Conservation (phyloP, 2,888 invertebrate species). For the Cephus nigrinus region DNA sequence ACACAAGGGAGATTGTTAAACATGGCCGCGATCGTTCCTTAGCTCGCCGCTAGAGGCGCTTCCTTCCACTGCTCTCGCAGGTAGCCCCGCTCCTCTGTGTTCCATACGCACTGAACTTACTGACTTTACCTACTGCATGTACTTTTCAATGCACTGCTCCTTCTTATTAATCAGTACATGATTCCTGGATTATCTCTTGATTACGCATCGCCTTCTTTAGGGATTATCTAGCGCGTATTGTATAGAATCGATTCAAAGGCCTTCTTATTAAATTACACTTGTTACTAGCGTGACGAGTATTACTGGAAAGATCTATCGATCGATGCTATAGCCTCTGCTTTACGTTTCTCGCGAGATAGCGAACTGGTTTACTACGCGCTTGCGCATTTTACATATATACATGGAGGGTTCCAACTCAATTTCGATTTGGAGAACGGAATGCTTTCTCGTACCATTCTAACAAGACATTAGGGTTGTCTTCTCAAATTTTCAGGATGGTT, state of each 20-base stretch:
- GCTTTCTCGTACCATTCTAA: neutral
- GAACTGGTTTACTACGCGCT: neutral
- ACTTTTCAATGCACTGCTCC: neutral
- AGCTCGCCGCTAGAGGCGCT: constrained; percentile 25
- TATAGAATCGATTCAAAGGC: neutral
- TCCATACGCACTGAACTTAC: neutral
- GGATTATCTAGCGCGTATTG: neutral
- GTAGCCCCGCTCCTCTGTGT: constrained; percentile 9
- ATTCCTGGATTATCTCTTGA: neutral
- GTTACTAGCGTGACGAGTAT: neutral
- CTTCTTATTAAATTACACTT: neutral
- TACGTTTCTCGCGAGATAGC: neutral
- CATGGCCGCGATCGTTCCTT: constrained; percentile 45
- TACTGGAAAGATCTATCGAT: neutral
- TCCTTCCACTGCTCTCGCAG: constrained; percentile 1
- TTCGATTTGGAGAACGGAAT: neutral
- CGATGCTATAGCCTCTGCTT: neutral
- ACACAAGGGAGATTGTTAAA: constrained; percentile 52
- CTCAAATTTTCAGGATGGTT: neutral
- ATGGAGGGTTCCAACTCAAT: neutral
- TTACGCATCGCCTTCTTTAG: neutral
- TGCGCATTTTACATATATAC: neutral
- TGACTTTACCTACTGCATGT: neutral
- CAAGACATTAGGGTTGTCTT: neutral
- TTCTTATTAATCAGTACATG: neutral